Conservation (phyloP, 2,888 invertebrate genomes). For the Copidosoma aretas region DNA sequence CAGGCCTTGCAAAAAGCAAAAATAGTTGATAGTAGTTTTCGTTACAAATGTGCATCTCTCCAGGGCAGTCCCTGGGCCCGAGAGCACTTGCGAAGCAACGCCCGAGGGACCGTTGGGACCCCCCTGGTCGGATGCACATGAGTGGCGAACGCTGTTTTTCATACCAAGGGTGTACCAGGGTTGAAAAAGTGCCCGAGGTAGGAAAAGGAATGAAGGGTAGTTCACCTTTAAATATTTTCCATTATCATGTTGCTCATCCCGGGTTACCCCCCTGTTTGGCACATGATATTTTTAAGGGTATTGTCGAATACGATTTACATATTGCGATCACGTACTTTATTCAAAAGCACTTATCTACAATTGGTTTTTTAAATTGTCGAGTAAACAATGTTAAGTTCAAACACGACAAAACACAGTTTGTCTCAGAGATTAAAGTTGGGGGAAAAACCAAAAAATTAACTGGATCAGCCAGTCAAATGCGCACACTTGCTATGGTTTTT, state of each 20-base stretch:
- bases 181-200: too few species aligned
- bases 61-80: too few species aligned
- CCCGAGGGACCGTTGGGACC: too few species aligned
- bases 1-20: too few species aligned
- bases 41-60: too few species aligned
- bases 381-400: not conserved
- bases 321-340: not conserved
- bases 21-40: too few species aligned
- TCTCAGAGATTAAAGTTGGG: not conserved
- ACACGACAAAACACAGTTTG: not conserved
- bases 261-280: constrained; percentile 5
- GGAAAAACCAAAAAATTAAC: not conserved
- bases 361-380: not conserved
- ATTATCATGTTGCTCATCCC: constrained; percentile 4
- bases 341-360: not conserved
- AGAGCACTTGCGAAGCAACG: too few species aligned
- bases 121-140: too few species aligned
- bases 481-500: constrained; percentile 29
- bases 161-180: too few species aligned
- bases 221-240: constrained; percentile 32
- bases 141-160: too few species aligned
- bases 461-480: not conserved
- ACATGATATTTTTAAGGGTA: constrained; percentile 7
- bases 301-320: not conserved
- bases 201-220: constrained; percentile 47